Evolutionary conservation across 2,888 invertebrate genomes (phyloP), one percentile per base, ranked within the genome.

Genomic region (Agriopis marginaria): DNA sequence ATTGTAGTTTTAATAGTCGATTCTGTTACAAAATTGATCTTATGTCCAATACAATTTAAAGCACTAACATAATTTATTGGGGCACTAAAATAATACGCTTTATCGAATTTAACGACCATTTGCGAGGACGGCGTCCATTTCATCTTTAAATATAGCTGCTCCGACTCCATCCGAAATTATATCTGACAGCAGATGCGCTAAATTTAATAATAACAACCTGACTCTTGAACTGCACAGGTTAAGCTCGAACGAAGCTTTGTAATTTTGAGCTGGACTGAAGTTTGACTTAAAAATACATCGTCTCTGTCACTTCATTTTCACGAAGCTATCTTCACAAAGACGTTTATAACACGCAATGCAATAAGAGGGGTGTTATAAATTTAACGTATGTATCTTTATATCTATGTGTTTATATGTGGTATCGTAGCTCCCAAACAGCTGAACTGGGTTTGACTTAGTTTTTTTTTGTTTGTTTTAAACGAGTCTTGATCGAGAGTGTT

Each of bases 41-140:
- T 77, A 74, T 71, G 65, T 74, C 75, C 75, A 77, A 75, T 70
- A 75, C 77, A 79, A 79, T 76, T 78, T 78, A 75, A 77, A 79
- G 68, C 74, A 78, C 75, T 78, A 72, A 73, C 75, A 75, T 76
- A 76, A 82, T 82, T 82, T 78, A 79, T 72, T 59, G 75, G 65
- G 68, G 76, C 72, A 76, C 76, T 77, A 75, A 77, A 79, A 82
- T 82, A 80, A 81, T 77, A 79, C 75, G 78, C 77, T 79, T 79
- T 80, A 80, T 82, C 77, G 78, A 79, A 80, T 80, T 80, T 78
- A 76, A 82, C 76, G 79, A 77, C 74, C 75, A 70, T 79, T 82
- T 80, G 72, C 77, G 78, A 77, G 73, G 74, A 74, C 75, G 74
- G 76, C 66, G 64, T 55, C 71, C 71, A 66, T 79, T 75, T 71